Evolutionary conservation across 2,797 vertebrate species (phyloP).

Genomic region (Synaphobranchus kaupii): DNA sequence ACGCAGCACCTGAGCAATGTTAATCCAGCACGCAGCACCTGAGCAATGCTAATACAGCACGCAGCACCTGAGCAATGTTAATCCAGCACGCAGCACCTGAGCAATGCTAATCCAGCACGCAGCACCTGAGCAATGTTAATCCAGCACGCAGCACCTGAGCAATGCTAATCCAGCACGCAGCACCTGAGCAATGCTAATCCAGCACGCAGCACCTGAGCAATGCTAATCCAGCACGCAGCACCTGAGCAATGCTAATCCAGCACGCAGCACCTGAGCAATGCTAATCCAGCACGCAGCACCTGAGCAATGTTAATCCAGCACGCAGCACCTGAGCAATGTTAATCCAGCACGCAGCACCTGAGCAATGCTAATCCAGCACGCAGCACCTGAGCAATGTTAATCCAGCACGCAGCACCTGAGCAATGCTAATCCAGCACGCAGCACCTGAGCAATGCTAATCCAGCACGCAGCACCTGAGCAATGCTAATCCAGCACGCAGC

Average conservation of each 20-base stretch:
- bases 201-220: background rate
- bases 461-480: background rate
- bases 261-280: background rate
- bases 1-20: background rate
- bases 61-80: background rate
- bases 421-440: background rate
- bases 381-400: background rate
- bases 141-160: background rate
- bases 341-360: background rate
- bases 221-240: background rate
- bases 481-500: background rate
- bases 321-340: background rate
- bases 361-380: background rate
- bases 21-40: background rate
- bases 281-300: background rate
- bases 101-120: background rate
- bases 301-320: background rate
- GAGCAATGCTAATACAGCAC: background rate
- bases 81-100: background rate
- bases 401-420: background rate
- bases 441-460: background rate
- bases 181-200: background rate
- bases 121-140: background rate
- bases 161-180: background rate
- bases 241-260: background rate